These are phyloP conservation scores for Squalus acanthias DNA, from an alignment of 2,797 vertebrate genomes.

Conservation along the genomic window DNA sequence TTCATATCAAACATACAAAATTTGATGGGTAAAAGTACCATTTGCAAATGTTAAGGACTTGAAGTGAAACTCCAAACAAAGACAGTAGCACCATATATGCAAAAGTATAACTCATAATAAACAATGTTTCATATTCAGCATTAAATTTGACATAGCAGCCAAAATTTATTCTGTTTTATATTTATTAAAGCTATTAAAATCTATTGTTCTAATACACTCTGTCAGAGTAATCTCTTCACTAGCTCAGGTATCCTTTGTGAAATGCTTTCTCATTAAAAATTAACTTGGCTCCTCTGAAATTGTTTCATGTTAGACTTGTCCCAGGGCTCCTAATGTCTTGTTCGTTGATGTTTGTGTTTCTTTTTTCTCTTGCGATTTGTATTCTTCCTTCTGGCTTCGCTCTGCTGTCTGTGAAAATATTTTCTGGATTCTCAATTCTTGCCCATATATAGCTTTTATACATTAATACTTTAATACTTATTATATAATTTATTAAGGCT, in stretches of 20 bases:
- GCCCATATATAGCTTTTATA: neutral
- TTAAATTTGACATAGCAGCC: neutral
- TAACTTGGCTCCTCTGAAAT: neutral
- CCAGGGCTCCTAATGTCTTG: neutral
- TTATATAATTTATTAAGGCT: too few relatives aligned
- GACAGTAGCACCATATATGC: neutral
- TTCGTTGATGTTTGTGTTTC: neutral
- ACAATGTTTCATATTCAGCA: neutral
- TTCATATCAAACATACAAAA: neutral
- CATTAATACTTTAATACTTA: neutral
- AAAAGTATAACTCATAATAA: neutral
- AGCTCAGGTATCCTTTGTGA: neutral
- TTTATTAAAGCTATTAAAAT: neutral
- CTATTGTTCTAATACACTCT: neutral
- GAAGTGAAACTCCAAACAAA: neutral
- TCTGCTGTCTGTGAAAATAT: neutral
- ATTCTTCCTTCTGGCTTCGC: neutral
- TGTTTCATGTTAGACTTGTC: neutral
- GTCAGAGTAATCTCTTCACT: neutral
- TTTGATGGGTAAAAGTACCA: neutral
- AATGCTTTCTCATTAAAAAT: neutral
- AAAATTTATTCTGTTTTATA: neutral
- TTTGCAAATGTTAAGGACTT: neutral
- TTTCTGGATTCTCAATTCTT: neutral
- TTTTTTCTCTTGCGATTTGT: neutral